These are phyloP conservation scores for Catamblyrhynchus diadema DNA, from an alignment of 2,797 vertebrate genomes.

Conservation along the genomic window DNA sequence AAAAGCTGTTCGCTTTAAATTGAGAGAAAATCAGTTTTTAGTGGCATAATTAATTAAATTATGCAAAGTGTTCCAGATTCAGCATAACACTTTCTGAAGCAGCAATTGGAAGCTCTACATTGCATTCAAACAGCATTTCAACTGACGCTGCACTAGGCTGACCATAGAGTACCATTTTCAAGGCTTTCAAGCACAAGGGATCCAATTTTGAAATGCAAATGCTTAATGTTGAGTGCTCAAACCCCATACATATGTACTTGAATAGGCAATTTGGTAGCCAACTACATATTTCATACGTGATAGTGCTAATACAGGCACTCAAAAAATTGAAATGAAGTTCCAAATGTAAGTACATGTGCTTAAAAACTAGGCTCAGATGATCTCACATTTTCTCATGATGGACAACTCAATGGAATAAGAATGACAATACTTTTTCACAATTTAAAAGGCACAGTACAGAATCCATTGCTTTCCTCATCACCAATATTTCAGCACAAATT, in stretches of 20 bases:
- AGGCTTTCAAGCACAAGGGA: slow-evolving; percentile 52
- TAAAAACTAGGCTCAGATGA: background rate
- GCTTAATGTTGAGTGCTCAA: slow-evolving; percentile 19
- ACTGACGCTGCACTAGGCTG: slow-evolving; percentile 5
- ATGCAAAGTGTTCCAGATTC: slow-evolving; percentile 63
- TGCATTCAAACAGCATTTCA: slow-evolving; percentile 58
- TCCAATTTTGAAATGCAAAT: slow-evolving; percentile 57
- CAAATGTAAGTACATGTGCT: background rate
- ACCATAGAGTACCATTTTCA: slow-evolving; percentile 26
- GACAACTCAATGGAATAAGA: background rate
- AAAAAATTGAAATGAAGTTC: background rate
- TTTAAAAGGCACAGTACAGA: background rate
- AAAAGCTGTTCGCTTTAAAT: slow-evolving; percentile 63
- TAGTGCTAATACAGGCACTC: background rate
- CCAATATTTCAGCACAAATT: background rate
- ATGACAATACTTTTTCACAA: background rate
- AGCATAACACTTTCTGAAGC: slow-evolving; percentile 40
- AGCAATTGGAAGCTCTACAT: slow-evolving; percentile 17
- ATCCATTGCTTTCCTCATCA: background rate
- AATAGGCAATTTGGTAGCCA: slow-evolving; percentile 32
- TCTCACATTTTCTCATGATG: background rate
- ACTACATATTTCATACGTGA: background rate
- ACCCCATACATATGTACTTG: background rate
- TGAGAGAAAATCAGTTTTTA: slow-evolving; percentile 63
- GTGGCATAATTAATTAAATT: slow-evolving; percentile 67